These are phyloP conservation scores for Pristionchus pacificus DNA, from an alignment of 1,140 invertebrate species.

Conservation along the genomic window DNA sequence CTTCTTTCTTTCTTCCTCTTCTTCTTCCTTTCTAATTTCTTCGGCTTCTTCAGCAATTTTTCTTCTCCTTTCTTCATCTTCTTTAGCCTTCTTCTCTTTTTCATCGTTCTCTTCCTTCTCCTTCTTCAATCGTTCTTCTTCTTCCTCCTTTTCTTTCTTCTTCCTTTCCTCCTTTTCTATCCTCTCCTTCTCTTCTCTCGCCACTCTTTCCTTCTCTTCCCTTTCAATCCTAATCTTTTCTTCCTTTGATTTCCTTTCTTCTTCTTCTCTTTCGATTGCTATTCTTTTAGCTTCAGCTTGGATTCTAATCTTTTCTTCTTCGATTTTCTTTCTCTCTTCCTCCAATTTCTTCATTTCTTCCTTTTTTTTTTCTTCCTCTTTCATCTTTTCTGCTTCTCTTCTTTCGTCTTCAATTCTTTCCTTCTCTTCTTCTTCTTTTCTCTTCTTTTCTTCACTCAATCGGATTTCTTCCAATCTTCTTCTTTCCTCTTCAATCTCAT, in stretches of 20 bases:
- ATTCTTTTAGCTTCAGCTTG: neutral
- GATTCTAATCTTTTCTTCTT: constrained; percentile 7
- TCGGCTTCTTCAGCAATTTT: constrained; percentile 24
- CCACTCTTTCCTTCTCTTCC: neutral
- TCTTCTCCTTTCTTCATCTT: constrained; percentile 4
- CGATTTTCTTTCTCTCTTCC: neutral
- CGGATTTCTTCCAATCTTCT: neutral
- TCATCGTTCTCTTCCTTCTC: constrained; percentile 12
- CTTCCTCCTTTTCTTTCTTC: neutral
- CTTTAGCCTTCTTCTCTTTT: constrained; percentile 15
- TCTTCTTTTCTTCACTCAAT: neutral
- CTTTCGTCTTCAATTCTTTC: constrained; percentile 4
- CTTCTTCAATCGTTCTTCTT: constrained; percentile 5
- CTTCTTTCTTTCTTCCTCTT: neutral
- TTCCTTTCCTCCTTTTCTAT: neutral
- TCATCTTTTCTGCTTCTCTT: neutral
- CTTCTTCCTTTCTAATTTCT: constrained; percentile 14
- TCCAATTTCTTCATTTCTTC: neutral
- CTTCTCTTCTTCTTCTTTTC: neutral
- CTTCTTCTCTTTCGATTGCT: neutral
- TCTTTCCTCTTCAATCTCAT: neutral
- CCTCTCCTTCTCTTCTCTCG: neutral
- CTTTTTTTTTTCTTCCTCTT: neutral
- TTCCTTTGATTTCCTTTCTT: neutral
- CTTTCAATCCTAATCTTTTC: neutral